These are phyloP conservation scores for Sericinus montela DNA, from an alignment of 2,888 invertebrate genomes.

Conservation along the genomic window DNA sequence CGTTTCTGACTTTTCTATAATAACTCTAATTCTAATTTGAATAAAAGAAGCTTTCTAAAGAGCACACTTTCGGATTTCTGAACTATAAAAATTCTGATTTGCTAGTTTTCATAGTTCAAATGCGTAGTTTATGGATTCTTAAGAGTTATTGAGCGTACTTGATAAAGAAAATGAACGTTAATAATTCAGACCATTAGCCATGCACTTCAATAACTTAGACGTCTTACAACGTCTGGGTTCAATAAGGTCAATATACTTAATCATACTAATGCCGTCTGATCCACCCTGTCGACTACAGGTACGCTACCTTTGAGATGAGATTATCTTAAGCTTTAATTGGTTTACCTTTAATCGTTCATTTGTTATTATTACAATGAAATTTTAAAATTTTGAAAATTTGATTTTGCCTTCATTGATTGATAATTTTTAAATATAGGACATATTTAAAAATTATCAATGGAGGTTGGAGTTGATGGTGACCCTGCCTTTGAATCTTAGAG, in stretches of 20 bases:
- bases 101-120: not conserved
- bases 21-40: too few relatives aligned
- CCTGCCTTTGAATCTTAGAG: too few relatives aligned
- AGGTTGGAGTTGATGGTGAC: too few relatives aligned
- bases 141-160: not conserved
- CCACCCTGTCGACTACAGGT: not conserved
- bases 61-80: too few relatives aligned
- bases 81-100: too few relatives aligned
- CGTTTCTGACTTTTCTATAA: too few relatives aligned
- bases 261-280: conserved; percentile 5
- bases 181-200: conserved; percentile 10
- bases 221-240: not conserved
- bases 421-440: too few relatives aligned
- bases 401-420: too few relatives aligned
- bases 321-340: not conserved
- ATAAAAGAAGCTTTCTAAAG: too few relatives aligned
- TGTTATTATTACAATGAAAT: not conserved
- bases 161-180: not conserved
- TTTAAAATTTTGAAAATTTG: too few relatives aligned
- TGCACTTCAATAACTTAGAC: not conserved
- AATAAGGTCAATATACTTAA: conserved; percentile 5
- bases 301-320: not conserved
- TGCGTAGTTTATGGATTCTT: not conserved
- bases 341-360: not conserved
- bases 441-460: too few relatives aligned